These are phyloP conservation scores for Platynereis dumerilii DNA, from an alignment of 2,888 invertebrate species.

Conservation along the genomic window DNA sequence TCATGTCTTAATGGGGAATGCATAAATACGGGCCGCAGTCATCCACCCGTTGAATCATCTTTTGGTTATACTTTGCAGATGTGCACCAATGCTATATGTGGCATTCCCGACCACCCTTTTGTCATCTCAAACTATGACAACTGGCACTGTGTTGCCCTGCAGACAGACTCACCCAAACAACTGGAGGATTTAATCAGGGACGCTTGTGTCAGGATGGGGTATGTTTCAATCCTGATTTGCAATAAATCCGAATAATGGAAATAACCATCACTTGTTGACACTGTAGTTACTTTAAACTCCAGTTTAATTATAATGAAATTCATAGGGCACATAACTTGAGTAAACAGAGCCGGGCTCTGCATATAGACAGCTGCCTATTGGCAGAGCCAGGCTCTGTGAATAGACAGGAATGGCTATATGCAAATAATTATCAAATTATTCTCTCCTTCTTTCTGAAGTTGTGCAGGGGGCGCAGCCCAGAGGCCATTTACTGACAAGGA, in stretches of 20 bases:
- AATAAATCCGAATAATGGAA: not conserved
- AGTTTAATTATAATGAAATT: too few relatives aligned
- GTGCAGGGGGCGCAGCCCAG: conserved; percentile 42
- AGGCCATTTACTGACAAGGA: conserved; percentile 39
- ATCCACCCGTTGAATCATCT: too few relatives aligned
- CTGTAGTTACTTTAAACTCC: too few relatives aligned
- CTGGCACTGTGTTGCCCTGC: conserved; percentile 43
- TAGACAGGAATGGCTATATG: too few relatives aligned
- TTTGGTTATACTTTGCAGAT: conserved; percentile 37
- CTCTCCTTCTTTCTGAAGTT: conserved; percentile 21
- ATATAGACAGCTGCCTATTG: too few relatives aligned
- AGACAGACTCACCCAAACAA: conserved; percentile 41
- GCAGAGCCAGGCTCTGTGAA: too few relatives aligned
- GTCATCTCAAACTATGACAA: conserved; percentile 47
- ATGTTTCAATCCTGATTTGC: not conserved
- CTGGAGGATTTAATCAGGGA: conserved; percentile 50
- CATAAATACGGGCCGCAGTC: too few relatives aligned
- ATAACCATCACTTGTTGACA: too few relatives aligned
- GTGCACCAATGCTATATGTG: conserved; percentile 50
- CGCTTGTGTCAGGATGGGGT: conserved; percentile 50
- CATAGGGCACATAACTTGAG: too few relatives aligned
- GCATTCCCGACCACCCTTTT: conserved; percentile 43
- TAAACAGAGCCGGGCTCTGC: too few relatives aligned
- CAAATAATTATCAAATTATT: too few relatives aligned
- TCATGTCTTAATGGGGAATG: too few relatives aligned